Base-by-base conservation (phyloP, 2,888 invertebrate species). In the Trimorus sp. region DNA sequence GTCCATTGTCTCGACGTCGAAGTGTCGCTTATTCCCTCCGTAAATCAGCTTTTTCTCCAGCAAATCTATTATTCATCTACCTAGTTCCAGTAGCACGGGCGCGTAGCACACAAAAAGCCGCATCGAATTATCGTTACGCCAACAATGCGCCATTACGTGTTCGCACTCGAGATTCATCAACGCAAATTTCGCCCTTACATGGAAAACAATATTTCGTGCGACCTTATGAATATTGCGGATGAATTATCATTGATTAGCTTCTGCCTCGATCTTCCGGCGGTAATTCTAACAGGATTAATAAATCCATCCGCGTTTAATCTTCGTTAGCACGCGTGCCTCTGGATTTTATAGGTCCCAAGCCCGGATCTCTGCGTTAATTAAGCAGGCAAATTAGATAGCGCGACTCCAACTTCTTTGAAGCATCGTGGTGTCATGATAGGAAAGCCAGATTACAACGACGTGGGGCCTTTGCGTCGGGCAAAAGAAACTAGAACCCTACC, bases 401-500 rank as follows among this genome's bases (percentile, higher is more conserved):
- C 36, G 53, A 26, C 15, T 42, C 14, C 14, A 76, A 62, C 12
- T 73, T 76, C 76, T 81, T 76, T 79, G 74, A 74, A 48, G 38
- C 48, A 45, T 0, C 53, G 68, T 56, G 49, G 16, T 49, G 58
- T 71, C 65, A 37, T 53, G 58, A 74, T 49, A 62, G 59, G 66
- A 77, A 77, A 62, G 36, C 45, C 16, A 75, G 70, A 76, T 75
- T 60, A 69, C 63, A 40, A 1, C 26, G 26, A 75, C 42, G 76
- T 76, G 37, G 38, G 1, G 54, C 26, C 76, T 80, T 73, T 78
- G 81, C 82, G 68, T 69, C 49, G 49, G 56, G 37, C 40, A 54
- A 74, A 84, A 79, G 81, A 83, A 84, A 80, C 71, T 74, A 14
- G 75, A 76, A 82, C 83, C 82, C 75, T 73, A 79, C 77, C 68